Percentiles rank a stretch among this genome's conserved stretches.
Conservation (phyloP, 1,140 invertebrate genomes). For the Aphelinus atriplicis region DNA sequence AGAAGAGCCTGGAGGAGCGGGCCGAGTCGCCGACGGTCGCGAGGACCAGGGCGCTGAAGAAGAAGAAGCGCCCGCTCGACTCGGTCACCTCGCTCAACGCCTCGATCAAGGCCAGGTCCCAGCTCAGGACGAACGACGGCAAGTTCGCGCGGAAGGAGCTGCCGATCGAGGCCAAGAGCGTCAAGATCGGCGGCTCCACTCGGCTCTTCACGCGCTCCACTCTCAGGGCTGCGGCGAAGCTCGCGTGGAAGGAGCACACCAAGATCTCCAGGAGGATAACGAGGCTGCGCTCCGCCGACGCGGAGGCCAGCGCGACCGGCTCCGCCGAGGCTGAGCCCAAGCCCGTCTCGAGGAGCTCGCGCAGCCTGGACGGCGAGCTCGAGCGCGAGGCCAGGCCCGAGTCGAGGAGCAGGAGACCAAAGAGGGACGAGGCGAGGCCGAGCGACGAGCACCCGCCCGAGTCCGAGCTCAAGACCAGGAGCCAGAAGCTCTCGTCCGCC, state of each 20-base stretch:
- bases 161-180: not conserved
- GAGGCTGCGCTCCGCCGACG: not conserved
- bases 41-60: not conserved
- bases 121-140: slow-evolving; percentile 56
- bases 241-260: slow-evolving; percentile 29
- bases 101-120: slow-evolving; percentile 53
- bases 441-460: not conserved
- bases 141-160: slow-evolving; percentile 55
- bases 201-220: slow-evolving; percentile 23
- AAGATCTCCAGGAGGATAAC: slow-evolving; percentile 21
- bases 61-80: not conserved
- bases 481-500: not conserved
- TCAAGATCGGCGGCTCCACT: slow-evolving; percentile 31
- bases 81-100: slow-evolving; percentile 45
- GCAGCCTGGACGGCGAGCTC: not conserved
- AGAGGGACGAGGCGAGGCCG: not conserved
- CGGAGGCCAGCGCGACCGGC: not conserved
- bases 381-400: not conserved
- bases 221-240: slow-evolving; percentile 17
- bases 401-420: slow-evolving; percentile 22
- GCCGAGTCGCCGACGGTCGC: too few species aligned
- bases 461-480: slow-evolving; percentile 17
- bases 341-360: not conserved
- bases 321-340: not conserved
- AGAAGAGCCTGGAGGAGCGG: not conserved